Percentiles rank a stretch among this genome's conserved stretches.
Conservation (phyloP, 2,888 invertebrate species). For the Drosophila macrospina region DNA sequence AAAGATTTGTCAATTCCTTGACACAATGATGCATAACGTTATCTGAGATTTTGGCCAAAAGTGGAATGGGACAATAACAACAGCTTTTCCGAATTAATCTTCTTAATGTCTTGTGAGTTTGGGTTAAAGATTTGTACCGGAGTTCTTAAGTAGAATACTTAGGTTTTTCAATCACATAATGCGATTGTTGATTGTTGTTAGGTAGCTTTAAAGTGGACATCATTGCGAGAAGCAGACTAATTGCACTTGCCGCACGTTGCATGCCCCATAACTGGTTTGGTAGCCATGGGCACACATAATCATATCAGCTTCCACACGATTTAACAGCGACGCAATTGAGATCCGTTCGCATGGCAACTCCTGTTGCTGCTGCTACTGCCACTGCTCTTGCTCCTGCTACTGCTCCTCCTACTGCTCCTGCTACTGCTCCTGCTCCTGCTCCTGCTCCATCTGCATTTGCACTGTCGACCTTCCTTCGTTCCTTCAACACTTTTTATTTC, state of each 20-base stretch:
- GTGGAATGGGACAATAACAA: conserved; percentile 40
- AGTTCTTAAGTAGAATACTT: conserved; percentile 60
- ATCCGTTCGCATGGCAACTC: conserved; percentile 63
- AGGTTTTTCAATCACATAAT: conserved; percentile 72
- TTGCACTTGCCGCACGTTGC: conserved; percentile 48
- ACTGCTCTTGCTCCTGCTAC: conserved; percentile 19
- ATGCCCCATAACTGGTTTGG: conserved; percentile 28
- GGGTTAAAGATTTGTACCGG: conserved; percentile 39
- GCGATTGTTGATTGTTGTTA: conserved; percentile 58
- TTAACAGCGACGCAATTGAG: conserved; percentile 79
- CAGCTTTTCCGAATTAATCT: conserved; percentile 79
- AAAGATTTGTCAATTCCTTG: conserved; percentile 76
- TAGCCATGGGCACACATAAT: conserved; percentile 78
- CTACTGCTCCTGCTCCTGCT: neutral
- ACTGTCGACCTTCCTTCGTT: neutral
- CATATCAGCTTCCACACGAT: conserved; percentile 85
- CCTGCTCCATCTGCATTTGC: neutral
- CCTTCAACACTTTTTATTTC: conserved; percentile 62
- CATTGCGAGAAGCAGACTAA: conserved; percentile 6
- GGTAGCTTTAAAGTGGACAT: conserved; percentile 41
- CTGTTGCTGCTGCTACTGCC: neutral
- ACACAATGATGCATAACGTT: conserved; percentile 80
- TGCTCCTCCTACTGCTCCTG: neutral
- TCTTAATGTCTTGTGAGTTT: conserved; percentile 72
- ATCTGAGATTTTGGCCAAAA: conserved; percentile 70